Conservation (phyloP, 2,888 invertebrate genomes). For the Auanema freiburgensis region DNA sequence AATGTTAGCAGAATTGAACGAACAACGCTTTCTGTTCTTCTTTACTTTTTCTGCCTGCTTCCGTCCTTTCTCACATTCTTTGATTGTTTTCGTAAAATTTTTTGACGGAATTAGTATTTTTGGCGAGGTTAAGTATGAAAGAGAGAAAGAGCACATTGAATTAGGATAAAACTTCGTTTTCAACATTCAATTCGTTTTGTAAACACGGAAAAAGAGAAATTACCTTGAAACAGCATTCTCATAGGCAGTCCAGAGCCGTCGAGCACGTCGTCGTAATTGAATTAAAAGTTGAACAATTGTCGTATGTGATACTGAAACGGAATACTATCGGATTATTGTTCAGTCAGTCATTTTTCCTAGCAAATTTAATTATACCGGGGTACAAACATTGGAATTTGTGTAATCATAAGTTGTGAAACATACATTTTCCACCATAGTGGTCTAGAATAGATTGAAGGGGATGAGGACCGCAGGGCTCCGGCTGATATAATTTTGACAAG, state of each 20-base stretch:
- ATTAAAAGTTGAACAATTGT: slow-evolving; percentile 13
- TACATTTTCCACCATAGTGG: slow-evolving; percentile 20
- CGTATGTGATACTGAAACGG: slow-evolving; percentile 17
- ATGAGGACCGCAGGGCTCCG: slow-evolving; percentile 13
- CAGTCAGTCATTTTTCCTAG: not conserved
- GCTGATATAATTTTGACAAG: too few relatives aligned
- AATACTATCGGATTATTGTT: not conserved
- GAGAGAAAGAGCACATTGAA: not conserved
- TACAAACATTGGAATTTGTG: not conserved
- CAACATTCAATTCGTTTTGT: not conserved
- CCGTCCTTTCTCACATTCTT: too few relatives aligned
- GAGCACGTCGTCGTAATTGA: slow-evolving; percentile 11
- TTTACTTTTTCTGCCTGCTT: too few relatives aligned
- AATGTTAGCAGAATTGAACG: too few relatives aligned
- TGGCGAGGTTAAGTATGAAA: too few relatives aligned
- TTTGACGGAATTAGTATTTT: too few relatives aligned
- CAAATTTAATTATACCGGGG: too few relatives aligned
- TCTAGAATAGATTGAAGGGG: slow-evolving; percentile 16
- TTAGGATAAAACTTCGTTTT: not conserved
- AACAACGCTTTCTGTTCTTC: too few relatives aligned
- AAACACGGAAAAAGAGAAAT: slow-evolving; percentile 1
- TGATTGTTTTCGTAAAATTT: too few relatives aligned
- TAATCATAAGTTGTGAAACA: slow-evolving; percentile 8
- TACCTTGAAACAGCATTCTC: slow-evolving; percentile 21
- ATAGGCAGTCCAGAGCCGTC: slow-evolving; percentile 17